Conservation (phyloP, 2,113 vertebrate genomes). For the Thalassarche chlororhynchos region DNA sequence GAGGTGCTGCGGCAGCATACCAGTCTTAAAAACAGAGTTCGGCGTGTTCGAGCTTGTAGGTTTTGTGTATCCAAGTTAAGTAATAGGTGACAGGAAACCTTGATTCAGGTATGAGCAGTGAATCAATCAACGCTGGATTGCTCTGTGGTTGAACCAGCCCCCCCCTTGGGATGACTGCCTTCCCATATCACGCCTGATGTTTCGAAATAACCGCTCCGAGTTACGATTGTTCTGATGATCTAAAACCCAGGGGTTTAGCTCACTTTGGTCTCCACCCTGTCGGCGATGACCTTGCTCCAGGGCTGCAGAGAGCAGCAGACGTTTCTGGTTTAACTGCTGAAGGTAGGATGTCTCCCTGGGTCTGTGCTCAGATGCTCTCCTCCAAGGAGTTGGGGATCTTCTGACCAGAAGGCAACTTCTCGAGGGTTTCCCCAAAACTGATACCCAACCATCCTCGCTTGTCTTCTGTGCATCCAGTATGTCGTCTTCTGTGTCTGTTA, state of each 20-base stretch:
- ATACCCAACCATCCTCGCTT: rapidly evolving
- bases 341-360: neutral
- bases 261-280: neutral
- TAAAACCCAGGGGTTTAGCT: neutral
- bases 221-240: neutral
- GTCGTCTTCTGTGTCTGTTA: neutral
- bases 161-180: neutral
- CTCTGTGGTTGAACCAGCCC: neutral
- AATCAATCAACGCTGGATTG: neutral
- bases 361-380: neutral
- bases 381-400: neutral
- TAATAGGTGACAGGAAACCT: slow-evolving; percentile 3
- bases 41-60: neutral
- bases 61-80: neutral
- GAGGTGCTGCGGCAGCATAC: neutral
- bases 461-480: neutral
- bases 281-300: neutral
- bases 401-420: neutral
- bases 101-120: neutral
- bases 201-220: neutral
- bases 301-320: neutral
- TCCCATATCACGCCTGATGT: neutral
- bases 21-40: neutral
- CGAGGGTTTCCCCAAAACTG: neutral
- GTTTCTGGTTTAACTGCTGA: neutral